A percentile compares a stretch with the other conserved stretches of the same genome.
Evolutionary conservation across 2,797 vertebrate species (phyloP).

Genomic region (Rhinogobio ventralis): DNA sequence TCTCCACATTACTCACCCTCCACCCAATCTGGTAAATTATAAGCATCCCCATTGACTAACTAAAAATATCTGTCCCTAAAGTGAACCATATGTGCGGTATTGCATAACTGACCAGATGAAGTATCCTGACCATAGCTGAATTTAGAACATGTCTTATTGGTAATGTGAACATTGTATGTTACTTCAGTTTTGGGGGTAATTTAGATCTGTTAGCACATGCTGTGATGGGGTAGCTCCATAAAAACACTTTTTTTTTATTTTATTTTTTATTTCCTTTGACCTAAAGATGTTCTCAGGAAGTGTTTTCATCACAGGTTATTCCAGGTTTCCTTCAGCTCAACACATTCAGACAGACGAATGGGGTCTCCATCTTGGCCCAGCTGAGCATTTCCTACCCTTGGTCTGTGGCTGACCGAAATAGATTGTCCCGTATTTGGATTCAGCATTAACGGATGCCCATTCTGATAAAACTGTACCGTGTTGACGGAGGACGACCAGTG

Average conservation of each 20-base stretch:
- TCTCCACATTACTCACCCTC: slow-evolving; percentile 59
- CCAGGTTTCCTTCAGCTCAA: slow-evolving; percentile 45
- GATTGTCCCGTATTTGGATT: slow-evolving; percentile 65
- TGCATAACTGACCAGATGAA: slow-evolving; percentile 70
- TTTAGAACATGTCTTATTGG: slow-evolving; percentile 22
- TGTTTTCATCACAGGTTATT: slow-evolving; percentile 49
- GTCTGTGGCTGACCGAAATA: slow-evolving; percentile 51
- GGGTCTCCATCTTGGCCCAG: slow-evolving; percentile 48
- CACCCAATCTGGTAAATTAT: slow-evolving; percentile 61
- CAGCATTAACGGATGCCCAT: slow-evolving; percentile 33
- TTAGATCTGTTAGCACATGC: slow-evolving; percentile 18
- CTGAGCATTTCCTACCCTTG: slow-evolving; percentile 59
- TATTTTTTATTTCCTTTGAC: slow-evolving; percentile 54
- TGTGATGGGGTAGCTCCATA: not conserved
- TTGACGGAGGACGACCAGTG: slow-evolving; percentile 61
- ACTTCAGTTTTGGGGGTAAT: not conserved
- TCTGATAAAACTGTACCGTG: slow-evolving; percentile 44
- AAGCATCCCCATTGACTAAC: slow-evolving; percentile 63
- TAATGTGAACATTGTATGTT: slow-evolving; percentile 18
- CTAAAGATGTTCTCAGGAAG: slow-evolving; percentile 63
- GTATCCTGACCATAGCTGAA: slow-evolving; percentile 41
- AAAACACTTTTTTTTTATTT: slow-evolving; percentile 55
- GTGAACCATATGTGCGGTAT: slow-evolving; percentile 73
- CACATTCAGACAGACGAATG: slow-evolving; percentile 57
- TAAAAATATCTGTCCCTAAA: slow-evolving; percentile 80